Evolutionary conservation across 92 coral and sea anemone genomes (phyloP).

Genomic region (Phenganax subtilis): DNA sequence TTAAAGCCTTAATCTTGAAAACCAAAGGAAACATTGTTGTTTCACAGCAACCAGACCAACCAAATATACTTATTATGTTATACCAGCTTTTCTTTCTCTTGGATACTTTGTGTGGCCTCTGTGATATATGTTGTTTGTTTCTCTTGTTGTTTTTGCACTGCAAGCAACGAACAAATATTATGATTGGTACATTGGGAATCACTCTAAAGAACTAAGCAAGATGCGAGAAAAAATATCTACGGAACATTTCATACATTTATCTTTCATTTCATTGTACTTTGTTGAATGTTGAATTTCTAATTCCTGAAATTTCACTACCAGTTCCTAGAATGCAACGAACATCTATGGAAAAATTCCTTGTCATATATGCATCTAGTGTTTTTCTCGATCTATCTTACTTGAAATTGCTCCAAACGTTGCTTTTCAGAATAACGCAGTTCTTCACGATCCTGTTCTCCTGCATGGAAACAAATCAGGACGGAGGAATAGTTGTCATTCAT

Average conservation of each 20-base stretch:
- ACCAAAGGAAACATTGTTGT: not conserved
- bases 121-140: slow-evolving; percentile 49
- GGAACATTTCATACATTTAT: slow-evolving; percentile 54
- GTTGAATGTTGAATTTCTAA: slow-evolving; percentile 79
- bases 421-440: slow-evolving; percentile 75
- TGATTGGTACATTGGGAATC: not conserved
- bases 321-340: slow-evolving; percentile 54
- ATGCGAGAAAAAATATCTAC: no score
- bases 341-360: not conserved
- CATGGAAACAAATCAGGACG: not conserved
- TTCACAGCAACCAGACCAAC: not conserved
- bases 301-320: slow-evolving; percentile 85
- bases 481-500: not conserved
- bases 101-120: slow-evolving; percentile 62
- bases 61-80: not conserved
- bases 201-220: no score
- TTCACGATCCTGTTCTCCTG: slow-evolving; percentile 90
- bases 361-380: not conserved
- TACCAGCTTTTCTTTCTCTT: slow-evolving; percentile 68
- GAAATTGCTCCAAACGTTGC: slow-evolving; percentile 77
- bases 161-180: not conserved
- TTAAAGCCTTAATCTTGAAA: slow-evolving; percentile 58
- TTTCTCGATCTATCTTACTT: slow-evolving; percentile 44
- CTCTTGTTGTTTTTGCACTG: slow-evolving; percentile 67
- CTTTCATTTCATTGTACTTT: slow-evolving; percentile 67